These are phyloP conservation scores for Chrysemys picta DNA, from an alignment of 2,113 vertebrate genomes.

Conservation along the genomic window DNA sequence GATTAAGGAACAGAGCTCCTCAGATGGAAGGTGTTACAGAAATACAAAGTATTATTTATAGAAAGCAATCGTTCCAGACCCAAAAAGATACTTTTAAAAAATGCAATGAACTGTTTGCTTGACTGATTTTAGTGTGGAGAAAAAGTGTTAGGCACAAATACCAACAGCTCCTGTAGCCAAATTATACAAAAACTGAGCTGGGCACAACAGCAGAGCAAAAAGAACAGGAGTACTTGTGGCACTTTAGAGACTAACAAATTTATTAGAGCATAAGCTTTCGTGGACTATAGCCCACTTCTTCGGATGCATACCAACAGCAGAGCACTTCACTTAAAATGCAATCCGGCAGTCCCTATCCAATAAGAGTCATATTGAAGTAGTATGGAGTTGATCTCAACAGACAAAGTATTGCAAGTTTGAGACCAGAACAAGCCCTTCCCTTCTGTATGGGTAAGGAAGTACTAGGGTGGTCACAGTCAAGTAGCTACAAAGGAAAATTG, in stretches of 20 bases:
- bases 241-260: no score
- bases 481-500: not conserved
- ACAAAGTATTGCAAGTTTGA: not conserved
- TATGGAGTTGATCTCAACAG: not conserved
- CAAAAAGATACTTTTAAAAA: not conserved
- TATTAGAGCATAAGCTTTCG: no score
- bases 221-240: no score
- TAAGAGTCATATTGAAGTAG: not conserved
- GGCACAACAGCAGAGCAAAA: not conserved
- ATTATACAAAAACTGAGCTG: not conserved
- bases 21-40: slow-evolving; percentile 35
- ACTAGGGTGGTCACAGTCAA: not conserved
- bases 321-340: not conserved
- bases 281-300: no score
- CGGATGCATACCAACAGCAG: not conserved
- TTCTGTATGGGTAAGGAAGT: rapidly evolving
- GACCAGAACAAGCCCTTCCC: not conserved
- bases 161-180: not conserved
- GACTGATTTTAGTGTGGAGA: no score
- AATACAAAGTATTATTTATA: slow-evolving; percentile 54
- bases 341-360: not conserved
- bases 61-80: slow-evolving; percentile 37
- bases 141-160: rapidly evolving
- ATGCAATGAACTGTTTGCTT: no score
- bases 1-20: slow-evolving; percentile 46